Evolutionary conservation across 2,797 vertebrate species (phyloP).

Genomic region (Chiloscyllium punctatum): DNA sequence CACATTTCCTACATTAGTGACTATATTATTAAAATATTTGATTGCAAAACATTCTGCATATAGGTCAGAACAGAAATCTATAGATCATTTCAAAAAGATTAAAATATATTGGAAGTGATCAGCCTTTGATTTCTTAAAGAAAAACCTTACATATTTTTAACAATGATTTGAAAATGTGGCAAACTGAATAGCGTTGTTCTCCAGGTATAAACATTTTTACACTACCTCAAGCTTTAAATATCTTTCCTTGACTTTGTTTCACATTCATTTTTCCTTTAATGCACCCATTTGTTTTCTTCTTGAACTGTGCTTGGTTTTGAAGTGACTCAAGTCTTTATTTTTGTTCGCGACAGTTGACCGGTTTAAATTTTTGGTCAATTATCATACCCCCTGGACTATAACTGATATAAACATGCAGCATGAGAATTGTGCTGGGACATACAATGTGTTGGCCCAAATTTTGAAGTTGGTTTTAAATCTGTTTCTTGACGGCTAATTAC

Average conservation of each 20-base stretch:
- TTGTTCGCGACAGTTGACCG: background rate
- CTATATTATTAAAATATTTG: background rate
- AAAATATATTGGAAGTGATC: background rate
- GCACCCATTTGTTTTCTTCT: background rate
- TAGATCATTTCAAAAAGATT: too few relatives aligned
- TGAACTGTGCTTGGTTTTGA: background rate
- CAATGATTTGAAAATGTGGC: background rate
- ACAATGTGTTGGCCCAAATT: background rate
- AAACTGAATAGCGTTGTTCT: background rate
- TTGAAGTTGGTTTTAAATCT: background rate
- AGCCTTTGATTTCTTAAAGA: background rate
- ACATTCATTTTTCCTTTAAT: background rate
- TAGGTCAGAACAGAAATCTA: too few relatives aligned
- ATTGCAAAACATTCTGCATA: too few relatives aligned
- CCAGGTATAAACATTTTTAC: background rate
- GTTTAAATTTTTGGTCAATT: background rate
- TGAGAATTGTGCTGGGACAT: background rate
- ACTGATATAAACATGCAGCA: background rate
- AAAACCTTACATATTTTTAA: background rate
- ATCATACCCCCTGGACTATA: background rate
- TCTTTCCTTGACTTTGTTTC: background rate
- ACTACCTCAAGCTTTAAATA: background rate
- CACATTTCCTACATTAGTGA: background rate
- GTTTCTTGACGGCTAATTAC: background rate
- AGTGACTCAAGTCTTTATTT: background rate